Percentiles rank a stretch among this genome's conserved stretches.
Evolutionary conservation across 1,140 invertebrate genomes (phyloP).

Genomic region (Lerema accius): DNA sequence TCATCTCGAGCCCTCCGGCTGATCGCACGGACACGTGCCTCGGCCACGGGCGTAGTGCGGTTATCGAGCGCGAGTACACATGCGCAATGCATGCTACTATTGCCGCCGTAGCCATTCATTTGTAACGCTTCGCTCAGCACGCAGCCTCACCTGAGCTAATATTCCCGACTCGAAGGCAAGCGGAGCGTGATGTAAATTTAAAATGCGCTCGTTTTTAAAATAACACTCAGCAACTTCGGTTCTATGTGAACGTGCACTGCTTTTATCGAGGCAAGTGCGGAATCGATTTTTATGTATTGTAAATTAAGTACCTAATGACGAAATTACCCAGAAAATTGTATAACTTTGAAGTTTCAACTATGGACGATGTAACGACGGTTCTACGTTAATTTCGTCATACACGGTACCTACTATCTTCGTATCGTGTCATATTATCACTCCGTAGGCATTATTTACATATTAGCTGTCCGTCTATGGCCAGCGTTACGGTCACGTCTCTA

Average conservation of each 20-base stretch:
- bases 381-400: no score
- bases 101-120: conserved; percentile 70
- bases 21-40: conserved; percentile 69
- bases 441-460: no score
- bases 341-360: no score
- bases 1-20: conserved; percentile 52
- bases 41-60: conserved; percentile 66
- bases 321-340: no score
- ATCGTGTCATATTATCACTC: no score
- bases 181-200: background rate
- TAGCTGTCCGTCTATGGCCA: no score
- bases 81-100: conserved; percentile 66
- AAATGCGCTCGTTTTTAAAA: background rate
- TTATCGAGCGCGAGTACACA: conserved; percentile 76
- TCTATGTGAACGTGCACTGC: background rate
- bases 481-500: no score
- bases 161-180: conserved; percentile 62
- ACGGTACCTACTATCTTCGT: no score
- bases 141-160: conserved; percentile 70
- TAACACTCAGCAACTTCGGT: background rate
- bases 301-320: no score
- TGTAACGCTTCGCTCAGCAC: conserved; percentile 50
- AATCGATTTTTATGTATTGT: no score
- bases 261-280: no score
- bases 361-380: no score